Conservation (phyloP, 2,797 vertebrate species). For the Linurgus olivaceus region DNA sequence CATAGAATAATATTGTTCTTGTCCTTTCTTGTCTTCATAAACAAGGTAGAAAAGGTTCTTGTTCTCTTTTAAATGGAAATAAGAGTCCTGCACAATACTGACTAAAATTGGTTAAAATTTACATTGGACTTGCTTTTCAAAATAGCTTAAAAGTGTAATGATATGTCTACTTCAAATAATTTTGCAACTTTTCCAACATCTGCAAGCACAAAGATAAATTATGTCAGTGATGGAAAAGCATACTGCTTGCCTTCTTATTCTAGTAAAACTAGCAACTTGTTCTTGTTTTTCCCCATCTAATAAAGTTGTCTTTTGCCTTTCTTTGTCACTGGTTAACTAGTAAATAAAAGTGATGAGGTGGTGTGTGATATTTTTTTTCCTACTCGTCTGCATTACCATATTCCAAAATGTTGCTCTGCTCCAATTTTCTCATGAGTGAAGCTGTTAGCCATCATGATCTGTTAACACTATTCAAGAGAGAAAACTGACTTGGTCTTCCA, state of each 20-base stretch:
- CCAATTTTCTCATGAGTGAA: background rate
- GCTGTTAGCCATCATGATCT: background rate
- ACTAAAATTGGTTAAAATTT: background rate
- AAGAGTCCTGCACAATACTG: background rate
- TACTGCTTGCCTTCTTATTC: background rate
- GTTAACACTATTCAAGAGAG: background rate
- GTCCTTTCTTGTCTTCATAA: background rate
- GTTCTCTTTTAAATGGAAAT: background rate
- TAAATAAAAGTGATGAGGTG: background rate
- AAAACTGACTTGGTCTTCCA: background rate
- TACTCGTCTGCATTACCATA: background rate
- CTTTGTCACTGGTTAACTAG: background rate
- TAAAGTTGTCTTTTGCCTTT: background rate
- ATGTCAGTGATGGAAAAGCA: fast-evolving
- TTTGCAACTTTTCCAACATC: background rate
- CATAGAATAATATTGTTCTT: background rate
- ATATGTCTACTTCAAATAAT: background rate
- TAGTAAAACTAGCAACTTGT: background rate
- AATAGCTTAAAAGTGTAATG: background rate
- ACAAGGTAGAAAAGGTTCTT: background rate
- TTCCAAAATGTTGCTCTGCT: background rate
- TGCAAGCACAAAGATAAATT: background rate
- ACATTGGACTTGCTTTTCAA: background rate
- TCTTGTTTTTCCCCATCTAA: fast-evolving
- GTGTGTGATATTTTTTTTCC: background rate